Conservation (phyloP, 2,797 vertebrate genomes). For the Antrozous pallidus region DNA sequence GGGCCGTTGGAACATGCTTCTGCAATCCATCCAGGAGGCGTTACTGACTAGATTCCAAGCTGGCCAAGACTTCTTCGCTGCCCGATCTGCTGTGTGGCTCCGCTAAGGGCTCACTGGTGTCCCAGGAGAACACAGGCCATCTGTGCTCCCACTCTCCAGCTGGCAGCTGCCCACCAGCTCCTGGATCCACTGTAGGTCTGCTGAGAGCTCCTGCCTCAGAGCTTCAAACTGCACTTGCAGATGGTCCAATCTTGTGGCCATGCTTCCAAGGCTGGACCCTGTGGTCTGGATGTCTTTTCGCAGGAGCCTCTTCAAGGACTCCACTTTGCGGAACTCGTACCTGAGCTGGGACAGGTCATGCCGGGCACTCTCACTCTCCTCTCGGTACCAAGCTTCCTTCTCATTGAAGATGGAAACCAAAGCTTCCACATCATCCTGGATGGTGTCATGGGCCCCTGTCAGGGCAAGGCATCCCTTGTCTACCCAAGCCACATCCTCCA, state of each 20-base stretch:
- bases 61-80: slow-evolving; percentile 81
- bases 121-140: slow-evolving; percentile 74
- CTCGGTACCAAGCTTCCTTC: slow-evolving; percentile 92
- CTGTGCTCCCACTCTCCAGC: slow-evolving; percentile 72
- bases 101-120: slow-evolving; percentile 83
- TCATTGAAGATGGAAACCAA: slow-evolving; percentile 90
- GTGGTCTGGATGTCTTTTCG: slow-evolving; percentile 86
- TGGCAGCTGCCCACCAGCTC: slow-evolving; percentile 85
- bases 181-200: slow-evolving; percentile 89
- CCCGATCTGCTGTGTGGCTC: slow-evolving; percentile 84
- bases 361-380: slow-evolving; percentile 85
- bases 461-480: slow-evolving; percentile 82
- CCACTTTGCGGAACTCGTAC: slow-evolving; percentile 88
- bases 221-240: slow-evolving; percentile 86
- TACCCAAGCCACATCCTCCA: slow-evolving; percentile 86
- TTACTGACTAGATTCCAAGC: slow-evolving; percentile 79
- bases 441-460: slow-evolving; percentile 76
- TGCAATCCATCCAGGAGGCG: neutral
- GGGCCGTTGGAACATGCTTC: neutral
- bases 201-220: slow-evolving; percentile 87
- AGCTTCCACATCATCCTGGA: slow-evolving; percentile 89
- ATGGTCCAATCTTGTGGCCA: slow-evolving; percentile 82
- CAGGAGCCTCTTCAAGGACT: slow-evolving; percentile 85
- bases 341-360: slow-evolving; percentile 89
- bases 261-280: slow-evolving; percentile 75